These are phyloP conservation scores for Galaxea fascicularis DNA, from an alignment of 92 coral and sea anemone genomes.

Conservation along the genomic window DNA sequence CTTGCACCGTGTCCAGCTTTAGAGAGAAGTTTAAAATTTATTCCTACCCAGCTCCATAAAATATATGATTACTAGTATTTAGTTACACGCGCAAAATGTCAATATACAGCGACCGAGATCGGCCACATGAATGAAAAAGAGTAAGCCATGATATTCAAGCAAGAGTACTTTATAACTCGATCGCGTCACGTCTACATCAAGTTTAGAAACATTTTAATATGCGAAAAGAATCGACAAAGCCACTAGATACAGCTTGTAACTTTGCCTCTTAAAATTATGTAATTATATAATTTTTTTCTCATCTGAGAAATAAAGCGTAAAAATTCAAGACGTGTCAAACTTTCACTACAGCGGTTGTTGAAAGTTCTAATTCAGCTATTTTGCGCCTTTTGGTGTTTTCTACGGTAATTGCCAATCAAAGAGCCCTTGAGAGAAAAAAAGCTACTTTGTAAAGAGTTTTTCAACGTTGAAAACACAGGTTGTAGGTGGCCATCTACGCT, in stretches of 20 bases:
- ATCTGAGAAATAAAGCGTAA: neutral
- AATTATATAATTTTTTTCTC: neutral
- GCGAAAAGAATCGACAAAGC: neutral
- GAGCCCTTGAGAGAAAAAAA: neutral
- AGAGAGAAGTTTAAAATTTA: neutral
- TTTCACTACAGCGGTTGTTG: neutral
- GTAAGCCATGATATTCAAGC: neutral
- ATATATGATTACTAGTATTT: neutral
- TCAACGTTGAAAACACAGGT: neutral
- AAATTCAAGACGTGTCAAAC: conserved; percentile 1
- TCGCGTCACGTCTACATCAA: neutral
- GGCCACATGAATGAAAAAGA: neutral
- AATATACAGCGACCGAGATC: neutral
- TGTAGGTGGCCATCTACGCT: neutral
- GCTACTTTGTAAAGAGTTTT: neutral
- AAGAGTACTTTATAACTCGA: conserved; percentile 3
- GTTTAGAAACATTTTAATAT: conserved; percentile 14
- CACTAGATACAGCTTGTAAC: neutral
- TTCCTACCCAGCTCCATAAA: neutral
- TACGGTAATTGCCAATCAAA: conserved; percentile 3
- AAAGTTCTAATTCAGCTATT: conserved; percentile 19
- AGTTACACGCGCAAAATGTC: neutral
- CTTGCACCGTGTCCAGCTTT: neutral
- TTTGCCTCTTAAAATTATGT: neutral
- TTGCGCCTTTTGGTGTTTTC: neutral